Conservation (phyloP, 2,113 vertebrate genomes). For the Ctenodactylus gundi region DNA sequence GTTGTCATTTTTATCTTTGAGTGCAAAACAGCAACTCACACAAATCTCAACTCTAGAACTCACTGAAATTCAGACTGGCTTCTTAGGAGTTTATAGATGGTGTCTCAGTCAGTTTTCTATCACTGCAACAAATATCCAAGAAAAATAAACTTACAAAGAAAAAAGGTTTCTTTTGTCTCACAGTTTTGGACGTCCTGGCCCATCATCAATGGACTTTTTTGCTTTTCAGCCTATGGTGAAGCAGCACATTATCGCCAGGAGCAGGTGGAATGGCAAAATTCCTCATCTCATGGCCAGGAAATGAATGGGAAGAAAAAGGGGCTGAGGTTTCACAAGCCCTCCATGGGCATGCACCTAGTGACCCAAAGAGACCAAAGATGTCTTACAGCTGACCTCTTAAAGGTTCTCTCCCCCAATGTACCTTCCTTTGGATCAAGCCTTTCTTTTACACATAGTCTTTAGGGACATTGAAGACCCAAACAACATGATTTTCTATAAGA, state of each 20-base stretch:
- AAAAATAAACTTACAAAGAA: neutral
- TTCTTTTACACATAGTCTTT: neutral
- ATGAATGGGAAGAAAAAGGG: neutral
- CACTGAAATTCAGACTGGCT: neutral
- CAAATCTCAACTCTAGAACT: neutral
- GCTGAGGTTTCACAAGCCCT: neutral
- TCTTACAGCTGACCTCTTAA: neutral
- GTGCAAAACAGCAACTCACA: neutral
- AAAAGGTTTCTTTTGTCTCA: neutral
- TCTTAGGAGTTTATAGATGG: neutral
- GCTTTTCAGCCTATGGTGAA: neutral
- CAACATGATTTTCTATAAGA: neutral
- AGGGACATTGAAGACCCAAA: neutral
- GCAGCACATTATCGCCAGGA: neutral
- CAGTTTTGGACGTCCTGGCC: neutral
- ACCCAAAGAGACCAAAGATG: neutral
- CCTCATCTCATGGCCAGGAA: neutral
- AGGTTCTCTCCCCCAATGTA: neutral
- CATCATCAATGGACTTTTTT: neutral
- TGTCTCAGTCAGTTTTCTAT: neutral
- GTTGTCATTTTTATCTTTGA: slow-evolving; percentile 29
- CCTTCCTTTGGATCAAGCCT: neutral
- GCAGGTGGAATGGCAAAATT: neutral
- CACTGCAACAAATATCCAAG: neutral
- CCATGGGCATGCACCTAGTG: neutral